These are phyloP conservation scores for Dione vanillae DNA, from an alignment of 2,888 invertebrate species.

Conservation along the genomic window DNA sequence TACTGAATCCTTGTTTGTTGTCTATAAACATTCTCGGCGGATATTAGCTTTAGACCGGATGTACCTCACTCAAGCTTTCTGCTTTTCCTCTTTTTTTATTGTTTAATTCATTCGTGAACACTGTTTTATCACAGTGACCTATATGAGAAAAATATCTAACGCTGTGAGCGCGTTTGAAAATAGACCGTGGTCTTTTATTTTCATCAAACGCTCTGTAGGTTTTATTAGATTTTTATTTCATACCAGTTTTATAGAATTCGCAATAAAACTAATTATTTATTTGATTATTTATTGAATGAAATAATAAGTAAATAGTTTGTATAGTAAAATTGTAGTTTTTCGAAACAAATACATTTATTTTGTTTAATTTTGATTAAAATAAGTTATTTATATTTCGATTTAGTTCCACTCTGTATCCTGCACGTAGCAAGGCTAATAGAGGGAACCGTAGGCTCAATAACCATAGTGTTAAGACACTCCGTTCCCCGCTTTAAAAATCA, in stretches of 20 bases:
- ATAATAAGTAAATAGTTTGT: too few relatives aligned
- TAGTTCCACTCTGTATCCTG: too few relatives aligned
- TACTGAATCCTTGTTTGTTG: slow-evolving; percentile 70
- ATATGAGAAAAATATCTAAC: slow-evolving; percentile 34
- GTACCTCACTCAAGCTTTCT: slow-evolving; percentile 48
- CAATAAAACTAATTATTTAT: neutral
- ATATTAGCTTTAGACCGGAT: slow-evolving; percentile 78
- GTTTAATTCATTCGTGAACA: slow-evolving; percentile 43
- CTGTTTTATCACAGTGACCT: slow-evolving; percentile 37
- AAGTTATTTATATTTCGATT: too few relatives aligned
- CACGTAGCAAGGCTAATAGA: too few relatives aligned
- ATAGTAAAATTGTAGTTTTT: too few relatives aligned
- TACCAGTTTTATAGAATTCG: neutral
- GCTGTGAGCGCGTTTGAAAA: slow-evolving; percentile 17
- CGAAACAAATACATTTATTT: too few relatives aligned
- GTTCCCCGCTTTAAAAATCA: too few relatives aligned
- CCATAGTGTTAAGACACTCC: too few relatives aligned
- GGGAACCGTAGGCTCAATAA: too few relatives aligned
- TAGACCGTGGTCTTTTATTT: slow-evolving; percentile 12
- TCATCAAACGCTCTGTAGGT: slow-evolving; percentile 12
- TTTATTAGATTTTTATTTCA: slow-evolving; percentile 22
- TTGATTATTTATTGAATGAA: neutral
- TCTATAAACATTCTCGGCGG: slow-evolving; percentile 73
- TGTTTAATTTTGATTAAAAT: too few relatives aligned
- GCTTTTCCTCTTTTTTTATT: slow-evolving; percentile 29